Percentiles rank a stretch among this genome's conserved stretches.
phyloP scores from a whole-genome alignment of 1,140 invertebrate species.

The Eulimnadia texana region DNA sequence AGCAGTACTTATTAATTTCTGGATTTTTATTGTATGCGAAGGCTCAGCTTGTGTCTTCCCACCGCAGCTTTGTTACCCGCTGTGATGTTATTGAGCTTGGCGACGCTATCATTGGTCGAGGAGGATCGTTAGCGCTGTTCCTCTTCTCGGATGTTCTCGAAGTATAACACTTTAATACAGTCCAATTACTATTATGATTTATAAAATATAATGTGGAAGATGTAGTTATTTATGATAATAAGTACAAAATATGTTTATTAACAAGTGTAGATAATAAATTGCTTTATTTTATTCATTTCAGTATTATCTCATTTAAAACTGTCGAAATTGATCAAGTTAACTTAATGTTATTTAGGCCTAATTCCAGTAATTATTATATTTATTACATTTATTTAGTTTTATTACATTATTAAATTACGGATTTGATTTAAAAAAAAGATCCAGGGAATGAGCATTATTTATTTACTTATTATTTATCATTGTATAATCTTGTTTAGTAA shows the following conservation, averaged over 20 bases:
- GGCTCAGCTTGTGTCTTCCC: conserved; percentile 77
- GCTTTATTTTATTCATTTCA: no score
- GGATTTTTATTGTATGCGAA: conserved; percentile 23
- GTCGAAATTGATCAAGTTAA: no score
- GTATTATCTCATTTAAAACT: not conserved
- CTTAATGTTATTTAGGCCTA: no score
- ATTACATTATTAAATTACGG: not conserved
- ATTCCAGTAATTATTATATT: no score
- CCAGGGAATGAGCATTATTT: no score
- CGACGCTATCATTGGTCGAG: conserved; percentile 67
- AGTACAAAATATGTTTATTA: no score
- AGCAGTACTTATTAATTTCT: conserved; percentile 18
- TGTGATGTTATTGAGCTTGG: conserved; percentile 80
- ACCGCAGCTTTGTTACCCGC: conserved; percentile 69
- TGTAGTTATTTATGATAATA: no score
- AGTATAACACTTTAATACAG: conserved; percentile 35
- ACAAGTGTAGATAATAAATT: no score
- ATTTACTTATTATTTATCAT: conserved; percentile 7
- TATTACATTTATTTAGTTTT: conserved; percentile 9
- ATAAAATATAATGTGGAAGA: no score
- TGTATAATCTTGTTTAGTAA: no score
- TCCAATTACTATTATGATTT: not conserved
- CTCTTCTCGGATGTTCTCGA: conserved; percentile 88
- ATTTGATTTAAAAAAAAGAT: not conserved
- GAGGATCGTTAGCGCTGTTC: conserved; percentile 74